Percentiles rank a stretch among this genome's conserved stretches.
These are phyloP conservation scores for Vesta saturnalis DNA, from an alignment of 2,888 invertebrate genomes.

Conservation along the genomic window DNA sequence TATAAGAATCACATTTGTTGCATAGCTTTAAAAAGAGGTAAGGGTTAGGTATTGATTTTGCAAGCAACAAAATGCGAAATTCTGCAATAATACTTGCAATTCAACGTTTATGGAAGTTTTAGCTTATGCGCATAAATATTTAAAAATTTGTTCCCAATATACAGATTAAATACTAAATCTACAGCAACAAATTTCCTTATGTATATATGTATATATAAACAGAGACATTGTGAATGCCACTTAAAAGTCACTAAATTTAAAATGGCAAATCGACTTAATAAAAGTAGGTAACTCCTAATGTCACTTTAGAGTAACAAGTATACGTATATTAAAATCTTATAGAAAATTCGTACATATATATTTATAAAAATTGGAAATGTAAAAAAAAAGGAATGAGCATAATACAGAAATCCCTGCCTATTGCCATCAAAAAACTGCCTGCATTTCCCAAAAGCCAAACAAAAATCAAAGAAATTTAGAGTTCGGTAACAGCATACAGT, in stretches of 20 bases:
- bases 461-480: conserved; percentile 61
- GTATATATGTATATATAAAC: not conserved
- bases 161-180: conserved; percentile 21
- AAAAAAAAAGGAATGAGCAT: conserved; percentile 30
- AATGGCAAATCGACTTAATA: not conserved
- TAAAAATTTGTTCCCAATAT: conserved; percentile 29
- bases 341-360: not conserved
- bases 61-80: too few species aligned
- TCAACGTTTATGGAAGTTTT: too few species aligned
- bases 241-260: not conserved
- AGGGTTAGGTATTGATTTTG: too few species aligned
- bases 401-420: conserved; percentile 20
- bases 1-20: too few species aligned
- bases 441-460: conserved; percentile 59
- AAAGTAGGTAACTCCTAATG: conserved; percentile 1
- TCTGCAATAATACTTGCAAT: too few species aligned
- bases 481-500: conserved; percentile 79
- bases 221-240: not conserved
- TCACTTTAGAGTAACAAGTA: not conserved
- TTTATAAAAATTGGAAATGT: conserved; percentile 25
- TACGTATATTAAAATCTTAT: not conserved
- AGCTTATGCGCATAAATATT: too few species aligned
- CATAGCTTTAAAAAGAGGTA: too few species aligned
- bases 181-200: conserved; percentile 17
- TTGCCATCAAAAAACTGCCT: conserved; percentile 53